Evolutionary conservation across 2,888 invertebrate species (phyloP).

Genomic region (Trypoxylon attenuatum): DNA sequence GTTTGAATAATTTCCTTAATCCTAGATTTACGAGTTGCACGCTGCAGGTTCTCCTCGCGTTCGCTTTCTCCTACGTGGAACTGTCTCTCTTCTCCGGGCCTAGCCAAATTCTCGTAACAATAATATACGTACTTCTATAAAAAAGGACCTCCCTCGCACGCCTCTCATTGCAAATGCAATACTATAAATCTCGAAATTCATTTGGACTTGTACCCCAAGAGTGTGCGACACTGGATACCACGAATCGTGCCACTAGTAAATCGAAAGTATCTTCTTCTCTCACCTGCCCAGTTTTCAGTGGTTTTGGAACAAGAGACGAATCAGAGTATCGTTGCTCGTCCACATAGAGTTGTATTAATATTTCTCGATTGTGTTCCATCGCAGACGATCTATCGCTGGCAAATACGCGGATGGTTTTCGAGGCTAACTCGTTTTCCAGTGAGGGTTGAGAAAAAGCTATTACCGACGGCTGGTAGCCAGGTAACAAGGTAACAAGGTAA

Average conservation of each 20-base stretch:
- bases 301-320: no score
- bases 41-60: not conserved
- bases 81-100: constrained; percentile 4
- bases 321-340: no score
- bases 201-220: no score
- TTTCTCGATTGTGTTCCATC: no score
- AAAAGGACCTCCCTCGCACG: not conserved
- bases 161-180: no score
- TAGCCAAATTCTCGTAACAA: not conserved
- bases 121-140: not conserved
- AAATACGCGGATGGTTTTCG: not conserved
- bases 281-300: not conserved
- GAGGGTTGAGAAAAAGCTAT: constrained; percentile 18
- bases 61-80: constrained; percentile 8
- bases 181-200: no score
- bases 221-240: no score
- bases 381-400: no score
- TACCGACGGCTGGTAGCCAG: constrained; percentile 27
- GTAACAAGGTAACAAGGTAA: not conserved
- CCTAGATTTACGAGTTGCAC: constrained; percentile 36
- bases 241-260: no score
- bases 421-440: constrained; percentile 9
- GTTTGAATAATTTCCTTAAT: constrained; percentile 57
- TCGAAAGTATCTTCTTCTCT: no score
- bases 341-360: no score